These are phyloP conservation scores for Pterocles burchelli DNA, from an alignment of 2,113 vertebrate species.

Conservation along the genomic window DNA sequence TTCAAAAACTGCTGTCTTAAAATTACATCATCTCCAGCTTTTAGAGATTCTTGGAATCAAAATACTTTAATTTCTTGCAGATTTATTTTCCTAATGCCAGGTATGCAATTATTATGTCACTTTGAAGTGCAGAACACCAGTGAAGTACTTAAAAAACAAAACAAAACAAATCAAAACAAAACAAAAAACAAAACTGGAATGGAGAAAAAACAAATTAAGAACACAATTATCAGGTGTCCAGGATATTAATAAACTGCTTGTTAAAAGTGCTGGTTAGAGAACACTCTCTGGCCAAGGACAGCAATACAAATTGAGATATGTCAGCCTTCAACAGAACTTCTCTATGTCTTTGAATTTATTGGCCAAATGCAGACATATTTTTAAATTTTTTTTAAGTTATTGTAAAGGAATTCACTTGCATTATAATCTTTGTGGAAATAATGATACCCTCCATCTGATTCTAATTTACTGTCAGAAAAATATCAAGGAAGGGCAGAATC, in stretches of 20 bases:
- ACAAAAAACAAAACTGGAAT: neutral
- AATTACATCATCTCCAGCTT: neutral
- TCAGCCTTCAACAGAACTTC: neutral
- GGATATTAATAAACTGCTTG: neutral
- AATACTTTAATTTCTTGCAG: neutral
- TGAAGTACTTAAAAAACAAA: neutral
- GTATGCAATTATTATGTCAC: neutral
- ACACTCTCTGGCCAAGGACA: neutral
- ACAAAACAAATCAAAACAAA: neutral
- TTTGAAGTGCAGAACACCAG: neutral
- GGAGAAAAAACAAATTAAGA: neutral
- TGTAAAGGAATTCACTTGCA: neutral
- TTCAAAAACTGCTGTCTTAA: neutral
- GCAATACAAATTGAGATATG: neutral
- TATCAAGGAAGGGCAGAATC: conserved; percentile 1
- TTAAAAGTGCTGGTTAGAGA: neutral
- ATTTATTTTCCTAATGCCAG: conserved; percentile 13
- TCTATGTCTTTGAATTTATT: neutral
- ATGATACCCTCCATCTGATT: conserved; percentile 43
- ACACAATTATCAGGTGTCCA: neutral
- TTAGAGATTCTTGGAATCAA: conserved; percentile 7
- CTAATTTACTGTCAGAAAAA: conserved; percentile 39
- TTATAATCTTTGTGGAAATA: neutral
- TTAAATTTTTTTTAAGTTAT: neutral
- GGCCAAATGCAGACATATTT: neutral